phyloP scores from a whole-genome alignment of 2,113 vertebrate species.

The Bombycilla garrulus region DNA sequence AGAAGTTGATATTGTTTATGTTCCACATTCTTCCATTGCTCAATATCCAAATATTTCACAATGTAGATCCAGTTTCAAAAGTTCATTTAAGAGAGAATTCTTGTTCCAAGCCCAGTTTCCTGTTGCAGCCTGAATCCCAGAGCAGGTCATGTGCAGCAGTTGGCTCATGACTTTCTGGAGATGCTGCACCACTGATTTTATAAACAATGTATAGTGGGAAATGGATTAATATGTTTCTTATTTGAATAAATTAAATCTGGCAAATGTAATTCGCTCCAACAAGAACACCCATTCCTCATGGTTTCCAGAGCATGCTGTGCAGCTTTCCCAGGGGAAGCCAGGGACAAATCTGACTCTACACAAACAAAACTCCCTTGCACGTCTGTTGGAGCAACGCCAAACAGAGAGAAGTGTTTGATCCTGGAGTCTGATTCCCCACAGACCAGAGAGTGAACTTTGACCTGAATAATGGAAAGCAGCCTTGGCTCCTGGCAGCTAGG shows the following conservation, averaged over 20 bases:
- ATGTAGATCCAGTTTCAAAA: constrained; percentile 48
- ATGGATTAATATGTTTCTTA: constrained; percentile 14
- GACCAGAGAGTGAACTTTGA: not conserved
- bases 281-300: not conserved
- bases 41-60: constrained; percentile 57
- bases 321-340: not conserved
- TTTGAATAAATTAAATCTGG: constrained; percentile 38
- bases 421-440: not conserved
- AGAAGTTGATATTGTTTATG: constrained; percentile 8
- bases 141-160: not conserved
- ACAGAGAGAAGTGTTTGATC: not conserved
- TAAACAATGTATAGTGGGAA: constrained; percentile 17
- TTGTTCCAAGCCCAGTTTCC: constrained; percentile 40
- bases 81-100: constrained; percentile 43
- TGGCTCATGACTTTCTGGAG: constrained; percentile 20
- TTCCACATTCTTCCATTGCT: constrained; percentile 56
- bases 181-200: not conserved
- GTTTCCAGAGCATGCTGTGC: not conserved
- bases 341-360: not conserved
- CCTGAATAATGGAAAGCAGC: not conserved
- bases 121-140: constrained; percentile 49
- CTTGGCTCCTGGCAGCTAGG: not conserved
- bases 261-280: not conserved
- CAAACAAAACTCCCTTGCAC: not conserved
- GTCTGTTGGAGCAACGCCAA: not conserved